Conservation (phyloP, 2,888 invertebrate species). For the Phorcus lineatus region DNA sequence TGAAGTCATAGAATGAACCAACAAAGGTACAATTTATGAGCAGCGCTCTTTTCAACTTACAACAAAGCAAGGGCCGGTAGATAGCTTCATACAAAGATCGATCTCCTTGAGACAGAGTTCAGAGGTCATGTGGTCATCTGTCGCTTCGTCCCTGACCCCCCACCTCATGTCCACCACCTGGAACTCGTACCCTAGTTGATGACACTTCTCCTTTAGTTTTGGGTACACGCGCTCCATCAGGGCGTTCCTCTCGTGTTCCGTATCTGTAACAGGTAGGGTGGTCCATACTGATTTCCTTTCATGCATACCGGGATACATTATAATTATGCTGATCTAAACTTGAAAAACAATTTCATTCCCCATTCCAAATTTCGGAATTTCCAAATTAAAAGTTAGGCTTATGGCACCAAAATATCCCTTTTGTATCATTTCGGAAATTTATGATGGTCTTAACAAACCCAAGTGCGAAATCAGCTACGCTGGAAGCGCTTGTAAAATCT, state of each 20-base stretch:
- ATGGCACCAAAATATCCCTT: too few species aligned
- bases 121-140: conserved; percentile 65
- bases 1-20: neutral
- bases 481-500: too few species aligned
- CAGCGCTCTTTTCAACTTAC: conserved; percentile 43
- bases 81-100: conserved; percentile 61
- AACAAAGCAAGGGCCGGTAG: conserved; percentile 70
- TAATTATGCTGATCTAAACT: too few species aligned
- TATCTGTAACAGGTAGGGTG: conserved; percentile 50
- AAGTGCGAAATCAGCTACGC: too few species aligned
- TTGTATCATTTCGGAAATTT: too few species aligned
- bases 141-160: conserved; percentile 68
- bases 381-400: too few species aligned
- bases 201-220: conserved; percentile 62
- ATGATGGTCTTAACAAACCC: too few species aligned
- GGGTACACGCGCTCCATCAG: conserved; percentile 67
- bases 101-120: conserved; percentile 68
- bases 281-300: too few species aligned
- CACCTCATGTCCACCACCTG: conserved; percentile 71
- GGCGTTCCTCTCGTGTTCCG: conserved; percentile 62
- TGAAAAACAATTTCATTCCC: too few species aligned
- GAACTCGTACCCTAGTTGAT: conserved; percentile 66
- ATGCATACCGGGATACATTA: too few species aligned
- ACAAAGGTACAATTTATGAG: too few species aligned
- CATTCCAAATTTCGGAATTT: too few species aligned